These are phyloP conservation scores for Diloba caeruleocephala DNA, from an alignment of 2,888 invertebrate genomes.

Conservation along the genomic window DNA sequence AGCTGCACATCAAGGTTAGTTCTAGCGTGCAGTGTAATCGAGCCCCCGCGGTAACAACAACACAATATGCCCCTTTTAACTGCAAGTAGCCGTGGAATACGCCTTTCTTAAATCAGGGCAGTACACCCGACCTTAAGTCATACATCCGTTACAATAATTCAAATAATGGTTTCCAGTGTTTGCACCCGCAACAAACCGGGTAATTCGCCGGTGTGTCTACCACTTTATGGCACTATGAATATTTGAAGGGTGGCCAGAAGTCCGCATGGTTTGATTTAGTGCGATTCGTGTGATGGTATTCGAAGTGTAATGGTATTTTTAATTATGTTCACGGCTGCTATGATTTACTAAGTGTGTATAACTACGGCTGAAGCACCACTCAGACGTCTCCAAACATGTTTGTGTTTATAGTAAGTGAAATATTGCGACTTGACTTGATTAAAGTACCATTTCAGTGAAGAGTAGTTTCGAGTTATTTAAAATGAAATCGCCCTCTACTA, in stretches of 20 bases:
- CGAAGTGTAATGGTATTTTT: conserved; percentile 10
- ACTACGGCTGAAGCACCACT: too few relatives aligned
- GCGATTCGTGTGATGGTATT: conserved; percentile 39
- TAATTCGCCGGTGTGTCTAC: conserved; percentile 30
- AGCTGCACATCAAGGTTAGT: too few relatives aligned
- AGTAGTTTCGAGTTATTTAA: too few relatives aligned
- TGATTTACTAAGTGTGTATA: not conserved
- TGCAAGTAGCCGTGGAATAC: not conserved
- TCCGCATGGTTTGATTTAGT: conserved; percentile 58
- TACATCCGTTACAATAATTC: conserved; percentile 49
- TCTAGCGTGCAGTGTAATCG: not conserved
- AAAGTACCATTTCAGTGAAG: too few relatives aligned
- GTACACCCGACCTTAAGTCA: conserved; percentile 31
- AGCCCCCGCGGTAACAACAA: not conserved
- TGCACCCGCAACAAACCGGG: conserved; percentile 24
- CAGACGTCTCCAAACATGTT: too few relatives aligned
- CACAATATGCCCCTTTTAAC: not conserved
- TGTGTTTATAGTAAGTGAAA: too few relatives aligned
- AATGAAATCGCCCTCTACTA: too few relatives aligned
- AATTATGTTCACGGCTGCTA: conserved; percentile 1
- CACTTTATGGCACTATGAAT: conserved; percentile 61
- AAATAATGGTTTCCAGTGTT: conserved; percentile 43
- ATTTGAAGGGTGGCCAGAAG: conserved; percentile 61
- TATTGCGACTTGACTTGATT: too few relatives aligned
- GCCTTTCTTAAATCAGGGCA: not conserved